phyloP scores from a whole-genome alignment of 2,888 invertebrate genomes.

The Zygaena filipendulae region DNA sequence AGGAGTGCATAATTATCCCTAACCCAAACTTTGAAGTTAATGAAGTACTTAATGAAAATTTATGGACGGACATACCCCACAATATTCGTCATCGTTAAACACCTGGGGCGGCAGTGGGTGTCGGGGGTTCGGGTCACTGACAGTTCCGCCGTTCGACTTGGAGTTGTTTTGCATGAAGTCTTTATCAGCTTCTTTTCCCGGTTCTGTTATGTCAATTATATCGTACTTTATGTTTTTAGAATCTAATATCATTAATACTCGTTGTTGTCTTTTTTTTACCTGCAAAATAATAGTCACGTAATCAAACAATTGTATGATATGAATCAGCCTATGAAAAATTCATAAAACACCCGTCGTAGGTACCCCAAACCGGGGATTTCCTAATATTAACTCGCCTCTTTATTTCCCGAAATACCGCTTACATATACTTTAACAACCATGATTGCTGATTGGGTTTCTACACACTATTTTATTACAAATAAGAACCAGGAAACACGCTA shows the following conservation, averaged over 20 bases:
- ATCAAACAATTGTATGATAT: conserved; percentile 42
- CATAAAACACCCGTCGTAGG: conserved; percentile 41
- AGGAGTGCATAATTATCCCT: too few relatives aligned
- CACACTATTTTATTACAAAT: too few relatives aligned
- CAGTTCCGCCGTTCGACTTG: conserved; percentile 78
- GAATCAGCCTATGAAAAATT: conserved; percentile 46
- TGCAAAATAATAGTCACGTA: conserved; percentile 61
- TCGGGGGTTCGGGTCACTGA: conserved; percentile 77
- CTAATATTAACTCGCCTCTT: conserved; percentile 80
- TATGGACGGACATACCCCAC: conserved; percentile 75
- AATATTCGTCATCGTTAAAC: conserved; percentile 91
- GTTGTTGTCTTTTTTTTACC: conserved; percentile 96
- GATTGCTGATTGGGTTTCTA: too few relatives aligned
- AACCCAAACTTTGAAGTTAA: too few relatives aligned
- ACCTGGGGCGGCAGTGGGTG: conserved; percentile 93
- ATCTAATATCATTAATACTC: conserved; percentile 93
- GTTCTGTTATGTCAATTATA: conserved; percentile 94
- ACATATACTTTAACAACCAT: conserved; percentile 94
- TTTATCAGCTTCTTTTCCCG: conserved; percentile 87
- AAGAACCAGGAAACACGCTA: conserved; percentile 38
- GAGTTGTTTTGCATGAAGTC: conserved; percentile 93
- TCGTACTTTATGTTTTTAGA: conserved; percentile 91
- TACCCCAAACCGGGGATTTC: conserved; percentile 47
- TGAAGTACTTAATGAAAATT: not conserved
- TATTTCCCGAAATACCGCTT: conserved; percentile 93